These are phyloP conservation scores for Centropristis striata DNA, from an alignment of 2,113 vertebrate genomes.

Conservation along the genomic window DNA sequence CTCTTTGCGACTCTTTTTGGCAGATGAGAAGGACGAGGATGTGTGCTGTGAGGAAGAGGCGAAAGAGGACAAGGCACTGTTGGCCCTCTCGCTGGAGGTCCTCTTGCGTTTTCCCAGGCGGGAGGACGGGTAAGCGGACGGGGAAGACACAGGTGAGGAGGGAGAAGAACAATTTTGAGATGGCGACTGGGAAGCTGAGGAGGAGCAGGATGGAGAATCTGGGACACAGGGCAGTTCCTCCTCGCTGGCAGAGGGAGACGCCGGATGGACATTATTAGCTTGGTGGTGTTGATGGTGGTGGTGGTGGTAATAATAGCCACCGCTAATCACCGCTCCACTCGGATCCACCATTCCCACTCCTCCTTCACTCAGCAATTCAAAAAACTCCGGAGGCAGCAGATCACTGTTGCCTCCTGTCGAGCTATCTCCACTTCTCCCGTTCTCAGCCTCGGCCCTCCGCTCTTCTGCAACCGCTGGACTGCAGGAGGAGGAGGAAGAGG, in stretches of 20 bases:
- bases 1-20: constrained; percentile 90
- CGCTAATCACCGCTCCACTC: constrained; percentile 77
- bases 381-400: constrained; percentile 87
- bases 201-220: constrained; percentile 84
- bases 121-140: constrained; percentile 71
- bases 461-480: constrained; percentile 80
- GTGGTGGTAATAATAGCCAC: constrained; percentile 78
- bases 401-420: constrained; percentile 81
- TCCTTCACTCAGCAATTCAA: constrained; percentile 87
- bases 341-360: constrained; percentile 80
- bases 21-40: constrained; percentile 75
- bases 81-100: constrained; percentile 70
- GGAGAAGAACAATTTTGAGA: constrained; percentile 85
- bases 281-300: constrained; percentile 79
- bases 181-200: constrained; percentile 84
- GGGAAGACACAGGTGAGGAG: constrained; percentile 81
- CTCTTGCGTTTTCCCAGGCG: constrained; percentile 83
- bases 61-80: constrained; percentile 72
- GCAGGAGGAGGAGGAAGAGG: constrained; percentile 77
- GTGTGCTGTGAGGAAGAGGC: constrained; percentile 67
- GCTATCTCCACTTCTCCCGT: constrained; percentile 58
- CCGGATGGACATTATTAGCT: constrained; percentile 65
- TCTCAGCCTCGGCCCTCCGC: constrained; percentile 68
- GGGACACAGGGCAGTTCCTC: constrained; percentile 85
- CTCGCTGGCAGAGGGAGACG: constrained; percentile 83